phyloP scores from a whole-genome alignment of 2,888 invertebrate species.

The Pegoplata infirma region DNA sequence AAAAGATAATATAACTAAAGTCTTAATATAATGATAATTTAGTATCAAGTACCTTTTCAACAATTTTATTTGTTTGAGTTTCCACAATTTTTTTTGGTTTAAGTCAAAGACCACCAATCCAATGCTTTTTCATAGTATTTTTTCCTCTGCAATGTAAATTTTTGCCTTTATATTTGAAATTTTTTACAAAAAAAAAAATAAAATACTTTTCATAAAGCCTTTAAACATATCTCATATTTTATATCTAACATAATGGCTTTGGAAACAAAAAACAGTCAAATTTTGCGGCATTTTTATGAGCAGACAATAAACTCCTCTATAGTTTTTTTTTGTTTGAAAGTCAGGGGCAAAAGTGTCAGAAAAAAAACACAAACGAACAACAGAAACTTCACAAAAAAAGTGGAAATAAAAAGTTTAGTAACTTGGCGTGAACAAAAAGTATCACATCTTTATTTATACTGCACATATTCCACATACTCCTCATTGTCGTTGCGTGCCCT shows the following conservation, averaged over 20 bases:
- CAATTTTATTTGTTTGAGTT: background rate
- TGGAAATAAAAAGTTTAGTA: too few relatives aligned
- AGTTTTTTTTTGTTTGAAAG: constrained; percentile 28
- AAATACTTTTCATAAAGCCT: background rate
- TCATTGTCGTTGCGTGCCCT: background rate
- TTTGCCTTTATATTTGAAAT: too few relatives aligned
- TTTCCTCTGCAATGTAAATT: too few relatives aligned
- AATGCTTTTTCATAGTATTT: too few relatives aligned
- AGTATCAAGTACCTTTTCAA: background rate
- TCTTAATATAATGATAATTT: constrained; percentile 6
- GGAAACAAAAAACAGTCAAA: background rate
- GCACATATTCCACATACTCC: background rate
- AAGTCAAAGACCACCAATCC: background rate
- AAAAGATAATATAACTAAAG: background rate
- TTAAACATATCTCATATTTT: background rate
- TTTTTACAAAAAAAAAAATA: background rate
- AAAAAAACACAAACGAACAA: constrained; percentile 5
- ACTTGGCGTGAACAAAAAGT: constrained; percentile 6
- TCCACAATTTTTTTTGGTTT: background rate
- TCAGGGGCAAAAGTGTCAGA: constrained; percentile 34
- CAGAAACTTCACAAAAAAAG: constrained; percentile 10
- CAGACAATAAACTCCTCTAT: constrained; percentile 8
- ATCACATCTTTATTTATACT: constrained; percentile 19
- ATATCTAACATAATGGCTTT: constrained; percentile 8
- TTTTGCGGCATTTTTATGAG: constrained; percentile 28